Evolutionary conservation across 2,888 invertebrate genomes (phyloP).

Genomic region (Reticulitermes lucifugus): DNA sequence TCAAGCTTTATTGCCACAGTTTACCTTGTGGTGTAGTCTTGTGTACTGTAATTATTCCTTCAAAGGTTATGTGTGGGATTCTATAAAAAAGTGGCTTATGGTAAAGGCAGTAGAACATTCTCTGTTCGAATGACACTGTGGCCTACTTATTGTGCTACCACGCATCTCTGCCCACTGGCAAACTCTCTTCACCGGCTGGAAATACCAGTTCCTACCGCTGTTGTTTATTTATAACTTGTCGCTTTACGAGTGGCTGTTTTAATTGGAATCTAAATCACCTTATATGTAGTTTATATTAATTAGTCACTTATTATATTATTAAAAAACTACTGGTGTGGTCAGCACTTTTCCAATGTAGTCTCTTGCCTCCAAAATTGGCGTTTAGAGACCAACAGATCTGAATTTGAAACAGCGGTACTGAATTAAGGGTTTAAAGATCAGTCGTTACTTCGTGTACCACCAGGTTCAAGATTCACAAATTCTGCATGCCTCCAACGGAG

Average conservation of each 20-base stretch:
- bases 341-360: not conserved
- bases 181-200: not conserved
- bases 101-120: not conserved
- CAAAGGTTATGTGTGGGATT: too few relatives aligned
- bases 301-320: not conserved
- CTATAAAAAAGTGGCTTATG: not conserved
- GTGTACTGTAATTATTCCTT: too few relatives aligned
- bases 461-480: too few relatives aligned
- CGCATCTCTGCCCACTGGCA: not conserved
- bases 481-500: too few relatives aligned
- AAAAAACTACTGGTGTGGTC: not conserved
- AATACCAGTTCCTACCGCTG: not conserved
- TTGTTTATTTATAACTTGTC: not conserved
- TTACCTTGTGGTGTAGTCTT: too few relatives aligned
- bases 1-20: too few relatives aligned
- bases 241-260: not conserved
- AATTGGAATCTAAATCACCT: not conserved
- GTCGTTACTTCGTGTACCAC: too few relatives aligned
- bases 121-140: slow-evolving; percentile 4
- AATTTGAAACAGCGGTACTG: too few relatives aligned
- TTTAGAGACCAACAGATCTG: too few relatives aligned
- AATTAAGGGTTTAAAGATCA: too few relatives aligned
- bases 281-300: not conserved
- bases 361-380: too few relatives aligned
- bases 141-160: not conserved